Evolutionary conservation across 2,797 vertebrate species (phyloP).

Genomic region (Anniella stebbinsi): DNA sequence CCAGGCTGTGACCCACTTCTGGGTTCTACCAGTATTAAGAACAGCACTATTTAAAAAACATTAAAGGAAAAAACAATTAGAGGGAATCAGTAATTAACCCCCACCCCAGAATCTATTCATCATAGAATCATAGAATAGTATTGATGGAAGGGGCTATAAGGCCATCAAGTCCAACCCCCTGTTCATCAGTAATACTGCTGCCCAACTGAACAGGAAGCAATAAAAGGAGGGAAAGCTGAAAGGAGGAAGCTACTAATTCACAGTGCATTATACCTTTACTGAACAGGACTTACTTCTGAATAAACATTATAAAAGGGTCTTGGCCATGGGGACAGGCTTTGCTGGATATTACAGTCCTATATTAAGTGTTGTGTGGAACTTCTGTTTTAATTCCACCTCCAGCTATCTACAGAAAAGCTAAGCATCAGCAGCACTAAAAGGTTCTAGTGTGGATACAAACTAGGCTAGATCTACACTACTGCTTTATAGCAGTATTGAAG

Average conservation of each 20-base stretch:
- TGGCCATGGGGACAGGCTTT: background rate
- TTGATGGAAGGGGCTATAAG: no score
- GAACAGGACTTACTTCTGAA: background rate
- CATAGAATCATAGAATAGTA: no score
- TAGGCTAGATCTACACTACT: no score
- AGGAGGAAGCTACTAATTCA: background rate
- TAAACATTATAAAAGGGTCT: background rate
- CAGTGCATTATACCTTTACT: background rate
- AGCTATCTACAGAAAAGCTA: background rate
- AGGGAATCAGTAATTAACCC: background rate
- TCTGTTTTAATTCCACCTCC: background rate
- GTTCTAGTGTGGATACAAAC: background rate
- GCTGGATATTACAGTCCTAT: background rate
- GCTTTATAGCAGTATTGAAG: no score
- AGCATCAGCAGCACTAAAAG: background rate
- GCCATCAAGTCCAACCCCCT: no score
- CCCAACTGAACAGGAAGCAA: background rate
- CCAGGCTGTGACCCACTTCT: background rate
- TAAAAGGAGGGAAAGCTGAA: background rate
- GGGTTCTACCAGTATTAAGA: background rate
- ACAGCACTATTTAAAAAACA: background rate
- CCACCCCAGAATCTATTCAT: background rate
- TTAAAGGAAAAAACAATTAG: background rate
- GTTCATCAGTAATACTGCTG: no score
- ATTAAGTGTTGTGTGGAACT: background rate